Base-by-base conservation (phyloP, 53 echinoderm and acorn worm species). In the Pentamera pediparva region DNA sequence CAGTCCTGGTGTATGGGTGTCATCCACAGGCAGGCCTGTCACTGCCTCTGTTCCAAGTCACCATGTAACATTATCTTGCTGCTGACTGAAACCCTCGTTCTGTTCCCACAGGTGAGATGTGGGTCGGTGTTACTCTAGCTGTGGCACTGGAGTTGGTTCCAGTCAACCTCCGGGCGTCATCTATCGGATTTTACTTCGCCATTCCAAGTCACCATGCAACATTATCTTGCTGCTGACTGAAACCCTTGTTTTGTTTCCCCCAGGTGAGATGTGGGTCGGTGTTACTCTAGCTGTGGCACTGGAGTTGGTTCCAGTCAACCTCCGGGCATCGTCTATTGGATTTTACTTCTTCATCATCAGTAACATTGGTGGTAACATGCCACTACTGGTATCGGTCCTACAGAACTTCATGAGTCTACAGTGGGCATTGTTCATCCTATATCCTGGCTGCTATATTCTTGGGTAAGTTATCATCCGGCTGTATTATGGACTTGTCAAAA, bases 241-340 rank as follows among this genome's bases (percentile, higher is more conserved):
- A n/a, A n/a, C n/a, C n/a, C 9, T 73, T n/a, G n/a, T n/a, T n/a
- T 63, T n/a, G 10, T 27, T 54, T 65, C 0, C 12, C 56, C 3
- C 64, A 89, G 89, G 89, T 65, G 89, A 89, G 47, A 89, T 89
- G 89, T 89, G 89, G 89, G 89, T 89, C 24, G 78, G 89, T 21
- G 85, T 89, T 0, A 89, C 89, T 0, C 40, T 89, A 34, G 89
- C 89, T 5, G 89, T 89, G 7, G 80, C 85, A 1, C 71, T 89
- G 30, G 89, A 89, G 59, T 47, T 89, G 43, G 89, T 89, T 28
- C 89, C 89, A 18, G 76, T 85, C 10, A 50, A 45, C 37, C 59
- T 85, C 43, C 50, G 78, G 31, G 80, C 89, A 7, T 76, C 89
- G 19, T 81, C 85, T 4, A 78, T 89, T 6, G 89, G 85, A 4